phyloP scores from a whole-genome alignment of 53 echinoderm and acorn worm genomes.

The Patiria pectinifera region DNA sequence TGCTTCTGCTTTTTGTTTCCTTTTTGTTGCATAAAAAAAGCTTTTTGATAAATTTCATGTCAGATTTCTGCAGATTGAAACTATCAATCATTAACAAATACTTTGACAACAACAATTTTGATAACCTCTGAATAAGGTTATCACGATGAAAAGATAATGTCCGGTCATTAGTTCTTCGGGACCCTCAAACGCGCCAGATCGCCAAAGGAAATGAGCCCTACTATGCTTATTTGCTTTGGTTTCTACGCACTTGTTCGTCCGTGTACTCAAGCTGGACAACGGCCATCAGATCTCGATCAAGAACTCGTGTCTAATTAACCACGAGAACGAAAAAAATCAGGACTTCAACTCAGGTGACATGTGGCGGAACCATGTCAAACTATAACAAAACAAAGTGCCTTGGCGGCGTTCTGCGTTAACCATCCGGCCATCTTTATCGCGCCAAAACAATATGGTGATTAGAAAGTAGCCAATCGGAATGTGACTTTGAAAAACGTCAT shows the following conservation, averaged over 20 bases:
- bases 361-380: neutral
- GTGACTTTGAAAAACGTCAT: no score
- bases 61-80: neutral
- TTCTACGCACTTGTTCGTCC: neutral
- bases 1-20: no score
- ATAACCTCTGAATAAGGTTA: neutral
- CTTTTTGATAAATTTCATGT: neutral
- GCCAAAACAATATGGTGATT: no score
- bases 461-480: no score
- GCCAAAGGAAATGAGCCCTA: constrained; percentile 1
- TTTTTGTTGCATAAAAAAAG: no score
- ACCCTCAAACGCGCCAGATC: neutral
- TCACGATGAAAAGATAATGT: neutral
- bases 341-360: neutral
- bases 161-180: neutral
- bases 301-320: constrained; percentile 15
- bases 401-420: no score
- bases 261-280: neutral
- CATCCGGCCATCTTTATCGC: no score
- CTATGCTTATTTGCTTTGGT: neutral
- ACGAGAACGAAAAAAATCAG: neutral
- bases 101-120: neutral
- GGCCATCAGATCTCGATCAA: neutral
- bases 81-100: neutral
- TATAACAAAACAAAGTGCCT: neutral